phyloP scores from a whole-genome alignment of 1,140 invertebrate species.

The Orchestia grillus region DNA sequence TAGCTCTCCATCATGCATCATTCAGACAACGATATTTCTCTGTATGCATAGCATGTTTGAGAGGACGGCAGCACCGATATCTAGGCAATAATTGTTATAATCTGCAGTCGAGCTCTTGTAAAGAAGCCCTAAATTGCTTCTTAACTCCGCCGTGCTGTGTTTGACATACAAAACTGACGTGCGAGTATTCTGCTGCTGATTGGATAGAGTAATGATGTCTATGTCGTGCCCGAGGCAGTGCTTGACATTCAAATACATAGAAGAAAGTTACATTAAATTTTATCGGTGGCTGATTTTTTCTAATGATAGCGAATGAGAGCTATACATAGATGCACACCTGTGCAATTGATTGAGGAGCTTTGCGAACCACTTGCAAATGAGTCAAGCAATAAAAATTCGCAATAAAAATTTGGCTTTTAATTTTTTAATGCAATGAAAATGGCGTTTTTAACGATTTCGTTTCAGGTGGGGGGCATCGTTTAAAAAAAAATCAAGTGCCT shows the following conservation, averaged over 20 bases:
- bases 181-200: background rate
- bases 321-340: too few relatives aligned
- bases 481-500: too few relatives aligned
- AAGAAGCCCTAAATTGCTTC: background rate
- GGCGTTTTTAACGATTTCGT: too few relatives aligned
- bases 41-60: too few relatives aligned
- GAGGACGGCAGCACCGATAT: too few relatives aligned
- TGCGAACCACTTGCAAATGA: background rate
- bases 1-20: too few relatives aligned
- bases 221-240: background rate
- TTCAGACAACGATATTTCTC: too few relatives aligned
- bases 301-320: background rate
- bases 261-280: background rate
- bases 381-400: too few relatives aligned
- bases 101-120: background rate
- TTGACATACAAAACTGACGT: background rate
- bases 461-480: too few relatives aligned
- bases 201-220: background rate
- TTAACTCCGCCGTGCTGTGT: background rate
- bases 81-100: background rate
- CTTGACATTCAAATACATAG: background rate
- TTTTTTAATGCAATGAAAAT: too few relatives aligned
- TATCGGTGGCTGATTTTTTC: background rate
- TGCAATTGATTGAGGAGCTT: background rate
- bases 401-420: too few relatives aligned